A percentile compares a stretch with the other conserved stretches of the same genome.
Evolutionary conservation across 2,888 invertebrate species (phyloP).

Genomic region (Toxonevra muliebris): DNA sequence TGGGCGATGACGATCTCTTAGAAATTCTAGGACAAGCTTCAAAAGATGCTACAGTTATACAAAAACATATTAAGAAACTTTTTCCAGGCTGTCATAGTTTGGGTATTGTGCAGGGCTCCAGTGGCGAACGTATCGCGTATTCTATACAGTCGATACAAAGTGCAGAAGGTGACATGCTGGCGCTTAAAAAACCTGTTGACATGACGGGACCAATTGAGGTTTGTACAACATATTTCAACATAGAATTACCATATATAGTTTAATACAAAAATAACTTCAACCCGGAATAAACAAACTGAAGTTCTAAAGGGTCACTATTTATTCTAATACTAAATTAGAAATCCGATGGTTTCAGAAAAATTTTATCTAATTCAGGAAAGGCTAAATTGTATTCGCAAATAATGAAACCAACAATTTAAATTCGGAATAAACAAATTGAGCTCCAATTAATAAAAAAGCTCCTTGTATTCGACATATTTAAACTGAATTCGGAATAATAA

Average conservation of each 20-base stretch:
- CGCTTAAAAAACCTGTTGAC: conserved; percentile 52
- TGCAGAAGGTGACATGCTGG: conserved; percentile 63
- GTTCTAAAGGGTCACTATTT: no score
- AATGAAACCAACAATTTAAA: no score
- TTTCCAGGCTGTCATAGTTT: conserved; percentile 91
- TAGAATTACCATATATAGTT: background rate
- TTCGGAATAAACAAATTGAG: no score
- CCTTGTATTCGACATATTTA: no score
- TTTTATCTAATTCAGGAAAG: no score
- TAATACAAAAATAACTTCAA: background rate
- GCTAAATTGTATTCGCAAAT: no score
- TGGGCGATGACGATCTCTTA: conserved; percentile 96
- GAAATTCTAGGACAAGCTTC: conserved; percentile 95
- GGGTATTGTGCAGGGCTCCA: conserved; percentile 66
- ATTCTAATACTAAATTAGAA: no score
- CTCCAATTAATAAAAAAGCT: no score
- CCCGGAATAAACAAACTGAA: no score
- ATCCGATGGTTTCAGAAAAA: no score
- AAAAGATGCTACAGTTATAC: conserved; percentile 84
- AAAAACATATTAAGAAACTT: conserved; percentile 93
- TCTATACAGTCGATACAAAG: conserved; percentile 67
- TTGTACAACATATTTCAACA: conserved; percentile 23
- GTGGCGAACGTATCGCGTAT: conserved; percentile 40
- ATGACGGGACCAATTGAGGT: conserved; percentile 63
- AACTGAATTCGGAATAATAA: no score